phyloP scores from a whole-genome alignment of 2,888 invertebrate species.

The Ophioninae sp. region DNA sequence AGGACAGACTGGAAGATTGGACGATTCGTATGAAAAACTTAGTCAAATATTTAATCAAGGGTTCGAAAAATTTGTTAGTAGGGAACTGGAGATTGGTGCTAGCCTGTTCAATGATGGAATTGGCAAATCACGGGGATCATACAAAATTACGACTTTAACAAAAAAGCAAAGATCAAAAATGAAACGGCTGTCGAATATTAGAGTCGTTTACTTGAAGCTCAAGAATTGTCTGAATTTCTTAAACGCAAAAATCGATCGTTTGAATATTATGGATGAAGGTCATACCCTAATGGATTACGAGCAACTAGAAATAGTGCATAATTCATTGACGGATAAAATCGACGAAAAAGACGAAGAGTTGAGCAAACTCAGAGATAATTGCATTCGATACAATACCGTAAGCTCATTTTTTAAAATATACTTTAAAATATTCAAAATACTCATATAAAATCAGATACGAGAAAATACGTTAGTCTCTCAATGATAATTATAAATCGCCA shows the following conservation, averaged over 20 bases:
- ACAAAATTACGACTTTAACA: constrained; percentile 37
- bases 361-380: constrained; percentile 53
- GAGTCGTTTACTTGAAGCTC: constrained; percentile 60
- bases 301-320: constrained; percentile 56
- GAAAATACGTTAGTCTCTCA: not conserved
- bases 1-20: constrained; percentile 25
- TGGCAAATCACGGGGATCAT: constrained; percentile 10
- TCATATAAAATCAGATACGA: not conserved
- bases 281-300: constrained; percentile 66
- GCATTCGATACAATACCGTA: constrained; percentile 59
- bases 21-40: constrained; percentile 36
- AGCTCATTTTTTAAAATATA: constrained; percentile 10
- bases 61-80: constrained; percentile 48
- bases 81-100: constrained; percentile 55
- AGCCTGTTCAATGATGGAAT: constrained; percentile 22
- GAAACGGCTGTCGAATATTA: constrained; percentile 51
- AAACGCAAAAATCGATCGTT: constrained; percentile 25
- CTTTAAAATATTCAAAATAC: not conserved
- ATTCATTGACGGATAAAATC: constrained; percentile 60
- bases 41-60: constrained; percentile 38
- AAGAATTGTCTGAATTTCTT: constrained; percentile 43
- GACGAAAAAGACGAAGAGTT: constrained; percentile 65
- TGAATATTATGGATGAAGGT: constrained; percentile 63
- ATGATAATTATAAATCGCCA: not conserved
- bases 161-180: constrained; percentile 56